Evolutionary conservation across 2,888 invertebrate species (phyloP).

Genomic region (Andrena praecox): DNA sequence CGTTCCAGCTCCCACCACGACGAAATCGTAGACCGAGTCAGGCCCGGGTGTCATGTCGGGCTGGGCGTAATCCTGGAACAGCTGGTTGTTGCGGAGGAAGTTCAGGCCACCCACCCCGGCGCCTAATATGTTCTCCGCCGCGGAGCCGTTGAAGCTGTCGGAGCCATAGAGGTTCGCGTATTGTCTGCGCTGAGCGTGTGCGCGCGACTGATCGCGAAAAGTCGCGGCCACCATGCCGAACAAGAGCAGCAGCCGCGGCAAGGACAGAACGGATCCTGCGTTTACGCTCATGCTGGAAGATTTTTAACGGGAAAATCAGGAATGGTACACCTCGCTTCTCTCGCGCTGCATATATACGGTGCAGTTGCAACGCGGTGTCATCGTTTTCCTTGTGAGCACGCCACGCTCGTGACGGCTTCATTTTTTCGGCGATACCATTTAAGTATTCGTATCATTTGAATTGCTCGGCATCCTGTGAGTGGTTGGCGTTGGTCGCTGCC

Average conservation of each 20-base stretch:
- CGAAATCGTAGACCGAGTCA: constrained; percentile 88
- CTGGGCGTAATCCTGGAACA: neutral
- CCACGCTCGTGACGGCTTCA: neutral
- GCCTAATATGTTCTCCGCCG: constrained; percentile 1
- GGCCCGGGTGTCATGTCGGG: constrained; percentile 84
- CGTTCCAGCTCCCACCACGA: constrained; percentile 92
- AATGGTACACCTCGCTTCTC: neutral
- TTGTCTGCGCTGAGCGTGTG: neutral
- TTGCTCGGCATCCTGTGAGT: neutral
- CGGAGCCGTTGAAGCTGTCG: neutral
- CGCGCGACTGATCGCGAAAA: neutral
- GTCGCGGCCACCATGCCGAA: neutral
- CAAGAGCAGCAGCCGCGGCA: neutral
- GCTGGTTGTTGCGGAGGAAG: neutral
- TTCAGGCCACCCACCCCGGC: constrained; percentile 1
- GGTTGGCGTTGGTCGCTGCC: too few species aligned
- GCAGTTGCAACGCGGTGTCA: neutral
- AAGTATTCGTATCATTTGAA: neutral
- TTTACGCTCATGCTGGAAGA: neutral
- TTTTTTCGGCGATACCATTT: neutral
- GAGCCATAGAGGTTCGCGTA: constrained; percentile 31
- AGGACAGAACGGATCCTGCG: too few species aligned
- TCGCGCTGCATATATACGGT: neutral
- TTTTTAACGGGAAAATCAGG: constrained; percentile 4
- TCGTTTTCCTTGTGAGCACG: neutral